Conservation (phyloP, 2,888 invertebrate genomes). For the Deilephila porcellus region DNA sequence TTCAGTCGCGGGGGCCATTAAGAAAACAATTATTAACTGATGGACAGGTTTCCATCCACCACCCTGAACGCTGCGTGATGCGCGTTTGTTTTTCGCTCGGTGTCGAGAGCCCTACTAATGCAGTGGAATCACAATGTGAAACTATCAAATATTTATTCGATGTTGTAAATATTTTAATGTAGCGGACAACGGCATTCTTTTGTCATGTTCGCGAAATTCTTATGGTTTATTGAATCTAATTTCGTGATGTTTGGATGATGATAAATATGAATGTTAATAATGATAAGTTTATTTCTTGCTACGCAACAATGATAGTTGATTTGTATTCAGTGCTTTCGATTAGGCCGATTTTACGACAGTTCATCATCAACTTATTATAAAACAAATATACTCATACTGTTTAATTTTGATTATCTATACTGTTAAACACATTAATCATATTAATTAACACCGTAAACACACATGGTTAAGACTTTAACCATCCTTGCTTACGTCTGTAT, state of each 20-base stretch:
- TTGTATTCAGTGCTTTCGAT: not conserved
- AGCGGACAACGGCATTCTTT: slow-evolving; percentile 22
- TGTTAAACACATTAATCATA: no score
- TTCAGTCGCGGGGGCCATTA: slow-evolving; percentile 77
- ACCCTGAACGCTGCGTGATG: slow-evolving; percentile 64
- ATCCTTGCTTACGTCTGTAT: no score
- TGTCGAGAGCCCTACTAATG: slow-evolving; percentile 41
- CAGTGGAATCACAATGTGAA: not conserved
- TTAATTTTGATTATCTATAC: no score
- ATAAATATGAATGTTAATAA: not conserved
- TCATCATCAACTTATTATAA: not conserved
- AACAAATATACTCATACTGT: not conserved
- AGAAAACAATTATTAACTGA: slow-evolving; percentile 75
- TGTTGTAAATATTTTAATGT: slow-evolving; percentile 16
- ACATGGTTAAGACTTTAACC: no score
- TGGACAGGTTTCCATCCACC: slow-evolving; percentile 74
- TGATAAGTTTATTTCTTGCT: not conserved
- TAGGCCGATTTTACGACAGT: no score
- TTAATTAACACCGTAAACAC: no score
- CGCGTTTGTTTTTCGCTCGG: slow-evolving; percentile 64
- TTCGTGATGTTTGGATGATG: slow-evolving; percentile 10
- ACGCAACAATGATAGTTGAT: not conserved
- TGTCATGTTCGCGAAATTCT: slow-evolving; percentile 17
- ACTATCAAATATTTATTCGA: not conserved
- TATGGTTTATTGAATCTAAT: slow-evolving; percentile 1